Evolutionary conservation across 2,888 invertebrate genomes (phyloP).

Genomic region (Barypeithes pellucidus): DNA sequence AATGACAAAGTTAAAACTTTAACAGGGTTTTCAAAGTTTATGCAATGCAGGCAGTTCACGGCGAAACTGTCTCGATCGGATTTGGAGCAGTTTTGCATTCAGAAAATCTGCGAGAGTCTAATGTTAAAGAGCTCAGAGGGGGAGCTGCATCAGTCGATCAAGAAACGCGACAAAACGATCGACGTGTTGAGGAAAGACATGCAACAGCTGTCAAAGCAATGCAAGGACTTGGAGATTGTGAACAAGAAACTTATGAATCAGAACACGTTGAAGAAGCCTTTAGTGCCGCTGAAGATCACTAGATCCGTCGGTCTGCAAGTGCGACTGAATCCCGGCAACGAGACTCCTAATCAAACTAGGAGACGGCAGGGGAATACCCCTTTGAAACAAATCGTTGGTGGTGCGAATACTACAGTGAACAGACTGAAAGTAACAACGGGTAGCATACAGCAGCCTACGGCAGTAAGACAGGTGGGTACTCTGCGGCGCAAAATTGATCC

Average conservation of each 20-base stretch:
- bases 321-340: conserved; percentile 59
- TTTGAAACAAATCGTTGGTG: conserved; percentile 48
- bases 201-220: conserved; percentile 80
- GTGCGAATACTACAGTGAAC: conserved; percentile 36
- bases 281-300: conserved; percentile 85
- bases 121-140: conserved; percentile 82
- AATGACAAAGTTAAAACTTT: conserved; percentile 55
- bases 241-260: conserved; percentile 78
- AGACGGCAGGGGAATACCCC: conserved; percentile 45
- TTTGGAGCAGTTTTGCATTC: conserved; percentile 82
- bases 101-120: conserved; percentile 84
- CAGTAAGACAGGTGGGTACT: conserved; percentile 39
- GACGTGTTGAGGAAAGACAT: conserved; percentile 79
- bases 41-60: conserved; percentile 67
- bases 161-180: conserved; percentile 76
- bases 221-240: conserved; percentile 84
- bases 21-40: conserved; percentile 61
- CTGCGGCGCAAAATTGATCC: no score
- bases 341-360: conserved; percentile 38
- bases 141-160: conserved; percentile 78
- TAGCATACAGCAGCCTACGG: conserved; percentile 22
- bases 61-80: conserved; percentile 73
- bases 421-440: conserved; percentile 31
- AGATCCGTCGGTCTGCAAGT: conserved; percentile 91
- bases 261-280: conserved; percentile 71